Base-by-base conservation (phyloP, 2,797 vertebrate genomes). In the Heteromormyrus szaboi region DNA sequence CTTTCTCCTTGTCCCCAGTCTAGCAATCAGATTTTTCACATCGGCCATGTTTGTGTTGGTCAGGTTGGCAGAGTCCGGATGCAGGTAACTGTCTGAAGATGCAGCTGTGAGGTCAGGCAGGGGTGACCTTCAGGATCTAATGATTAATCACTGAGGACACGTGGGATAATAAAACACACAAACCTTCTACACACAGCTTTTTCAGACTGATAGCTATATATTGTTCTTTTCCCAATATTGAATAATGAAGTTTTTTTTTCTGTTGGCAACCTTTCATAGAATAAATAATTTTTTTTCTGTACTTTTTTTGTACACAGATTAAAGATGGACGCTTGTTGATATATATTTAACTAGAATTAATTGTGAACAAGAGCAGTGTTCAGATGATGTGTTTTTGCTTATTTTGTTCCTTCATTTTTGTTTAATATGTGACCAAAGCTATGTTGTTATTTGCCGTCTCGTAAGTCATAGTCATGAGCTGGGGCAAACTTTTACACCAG, bases 51-150 rank as follows among this genome's bases (percentile, higher is more conserved):
- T 79, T 87, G 33, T 85, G 62, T 56, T 86, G 85, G 29, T 85
- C 93, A 96, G 95, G 95, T 91, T 95, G 94, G 92, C 93, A 91
- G 51, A 95, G 92, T 94, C 93, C 93, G 37, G 92, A 93, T 90
- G 94, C 93, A 29, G 94, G 94, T 90, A 90, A 90, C 0, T 92
- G 94, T 89, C 92, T 95, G 91, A 93, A 92, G 56, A 96, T 95
- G 95, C 94, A 96, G 93, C 94, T 96, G 89, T 96, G 93, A 96
- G 89, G 91, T 90, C 87, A 29, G 29, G 2, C 37, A 88, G 92
- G 85, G 68, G 89, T 51, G 90, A 68, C 44, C 8, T 37, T 14
- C 65, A 91, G 86, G 91, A 90, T 90, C 85, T 86, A 84, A 89
- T 88, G 85, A 92, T 88, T 48, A 5, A 91, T 87, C 91, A 89